Evolutionary conservation across 2,888 invertebrate genomes (phyloP).

Genomic region (Melinopterus prodromus): DNA sequence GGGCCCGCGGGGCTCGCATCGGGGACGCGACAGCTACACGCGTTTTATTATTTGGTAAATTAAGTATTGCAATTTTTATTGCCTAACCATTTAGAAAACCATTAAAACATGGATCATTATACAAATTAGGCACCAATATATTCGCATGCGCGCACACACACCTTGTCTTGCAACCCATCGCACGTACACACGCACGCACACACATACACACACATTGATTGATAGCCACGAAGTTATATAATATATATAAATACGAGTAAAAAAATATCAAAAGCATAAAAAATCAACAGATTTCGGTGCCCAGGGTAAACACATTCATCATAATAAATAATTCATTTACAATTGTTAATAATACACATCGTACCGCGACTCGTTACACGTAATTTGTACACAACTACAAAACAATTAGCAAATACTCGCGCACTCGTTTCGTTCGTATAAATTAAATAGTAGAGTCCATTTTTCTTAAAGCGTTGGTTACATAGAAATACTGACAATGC

Average conservation of each 20-base stretch:
- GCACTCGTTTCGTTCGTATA: not conserved
- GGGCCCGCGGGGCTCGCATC: not conserved
- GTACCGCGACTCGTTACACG: conserved; percentile 54
- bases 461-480: not conserved
- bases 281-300: conserved; percentile 39
- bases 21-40: conserved; percentile 38
- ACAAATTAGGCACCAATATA: conserved; percentile 48
- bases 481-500: conserved; percentile 4
- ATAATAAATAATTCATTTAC: conserved; percentile 59
- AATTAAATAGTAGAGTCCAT: not conserved
- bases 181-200: not conserved
- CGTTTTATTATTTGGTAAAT: conserved; percentile 55
- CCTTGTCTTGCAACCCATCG: not conserved
- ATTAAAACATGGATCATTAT: conserved; percentile 56
- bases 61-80: conserved; percentile 50
- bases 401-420: conserved; percentile 44
- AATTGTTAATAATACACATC: conserved; percentile 56
- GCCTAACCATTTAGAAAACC: conserved; percentile 46
- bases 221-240: not conserved
- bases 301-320: conserved; percentile 44
- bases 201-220: not conserved
- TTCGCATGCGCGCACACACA: conserved; percentile 25
- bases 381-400: conserved; percentile 52
- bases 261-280: conserved; percentile 37
- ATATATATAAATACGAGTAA: conserved; percentile 38